Base-by-base conservation (phyloP, 2,113 vertebrate genomes). In the Indri indri region DNA sequence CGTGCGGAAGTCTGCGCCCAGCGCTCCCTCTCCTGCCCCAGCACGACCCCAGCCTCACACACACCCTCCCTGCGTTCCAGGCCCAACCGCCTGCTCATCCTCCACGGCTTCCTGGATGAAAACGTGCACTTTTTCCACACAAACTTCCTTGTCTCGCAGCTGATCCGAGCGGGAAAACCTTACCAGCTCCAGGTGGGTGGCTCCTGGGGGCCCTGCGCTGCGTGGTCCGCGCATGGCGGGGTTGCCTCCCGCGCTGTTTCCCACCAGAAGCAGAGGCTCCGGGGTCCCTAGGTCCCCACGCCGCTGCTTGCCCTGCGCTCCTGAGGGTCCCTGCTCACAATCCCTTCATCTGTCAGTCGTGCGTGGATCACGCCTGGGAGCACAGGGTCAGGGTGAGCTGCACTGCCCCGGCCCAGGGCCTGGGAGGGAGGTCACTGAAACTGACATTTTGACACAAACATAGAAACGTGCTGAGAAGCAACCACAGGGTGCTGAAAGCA, bases 71-170 rank as follows among this genome's bases (percentile, higher is more conserved):
- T 6, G 40, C 5, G 42, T 90, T 95, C 40, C 95, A 99, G 99
- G 99, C 99, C 99, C 94, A 99, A 99, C 96, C 99, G 99, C 97
- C 98, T 99, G 98, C 98, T 99, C 95, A 99, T 99, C 98, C 99
- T 99, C 68, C 99, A 99, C 30, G 99, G 99, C 79, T 99, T 99
- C 98, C 99, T 99, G 94, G 99, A 99, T 96, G 99, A 99, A 98
- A 99, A 99, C 14, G 99, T 99, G 99, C 99, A 99, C 99, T 99
- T 99, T 99, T 99, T 99, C 98, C 99, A 99, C 98, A 99, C 99
- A 96, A 99, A 99, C 97, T 99, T 99, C 98, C 98, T 99, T 59
- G 99, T 99, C 95, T 99, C 99, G 40, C 99, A 99, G 98, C 99
- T 99, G 97, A 99, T 99, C 98, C 99, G 99, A 83, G 99, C 99